Conservation (phyloP, 2,113 vertebrate species). For the Dipodomys spectabilis region DNA sequence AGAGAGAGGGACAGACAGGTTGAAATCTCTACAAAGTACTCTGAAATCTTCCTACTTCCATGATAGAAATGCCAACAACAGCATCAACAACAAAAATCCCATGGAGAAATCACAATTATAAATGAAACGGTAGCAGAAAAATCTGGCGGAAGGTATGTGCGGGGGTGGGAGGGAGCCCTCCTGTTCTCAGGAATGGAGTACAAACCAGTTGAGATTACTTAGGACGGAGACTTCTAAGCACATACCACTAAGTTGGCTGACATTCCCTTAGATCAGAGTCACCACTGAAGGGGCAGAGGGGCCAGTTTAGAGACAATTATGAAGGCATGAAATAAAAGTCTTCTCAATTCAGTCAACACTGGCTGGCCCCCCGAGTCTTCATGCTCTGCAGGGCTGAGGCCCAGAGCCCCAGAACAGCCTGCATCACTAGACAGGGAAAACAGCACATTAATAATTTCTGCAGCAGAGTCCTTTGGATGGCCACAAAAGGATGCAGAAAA, state of each 20-base stretch:
- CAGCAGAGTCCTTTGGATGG: not conserved
- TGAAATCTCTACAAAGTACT: slow-evolving; percentile 76
- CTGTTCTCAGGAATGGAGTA: not conserved
- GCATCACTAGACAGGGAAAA: not conserved
- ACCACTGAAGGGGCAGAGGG: not conserved
- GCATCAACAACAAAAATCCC: slow-evolving; percentile 67
- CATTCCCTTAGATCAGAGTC: not conserved
- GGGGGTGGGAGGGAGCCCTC: not conserved
- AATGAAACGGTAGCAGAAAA: slow-evolving; percentile 83
- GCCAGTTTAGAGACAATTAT: not conserved
- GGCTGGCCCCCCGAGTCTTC: not conserved
- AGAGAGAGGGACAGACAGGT: slow-evolving; percentile 54
- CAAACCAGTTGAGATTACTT: not conserved
- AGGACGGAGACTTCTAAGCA: slow-evolving; percentile 8
- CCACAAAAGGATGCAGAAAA: slow-evolving; percentile 29
- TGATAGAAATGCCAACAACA: slow-evolving; percentile 81
- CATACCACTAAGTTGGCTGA: not conserved
- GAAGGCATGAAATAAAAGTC: slow-evolving; percentile 44
- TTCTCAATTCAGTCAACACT: not conserved
- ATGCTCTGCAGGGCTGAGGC: not conserved
- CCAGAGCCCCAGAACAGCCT: not conserved
- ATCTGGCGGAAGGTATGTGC: not conserved
- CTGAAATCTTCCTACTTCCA: slow-evolving; percentile 83
- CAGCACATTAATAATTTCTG: not conserved
- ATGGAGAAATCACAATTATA: slow-evolving; percentile 83